These are phyloP conservation scores for Thecophora atra DNA, from an alignment of 2,888 invertebrate genomes.

Conservation along the genomic window DNA sequence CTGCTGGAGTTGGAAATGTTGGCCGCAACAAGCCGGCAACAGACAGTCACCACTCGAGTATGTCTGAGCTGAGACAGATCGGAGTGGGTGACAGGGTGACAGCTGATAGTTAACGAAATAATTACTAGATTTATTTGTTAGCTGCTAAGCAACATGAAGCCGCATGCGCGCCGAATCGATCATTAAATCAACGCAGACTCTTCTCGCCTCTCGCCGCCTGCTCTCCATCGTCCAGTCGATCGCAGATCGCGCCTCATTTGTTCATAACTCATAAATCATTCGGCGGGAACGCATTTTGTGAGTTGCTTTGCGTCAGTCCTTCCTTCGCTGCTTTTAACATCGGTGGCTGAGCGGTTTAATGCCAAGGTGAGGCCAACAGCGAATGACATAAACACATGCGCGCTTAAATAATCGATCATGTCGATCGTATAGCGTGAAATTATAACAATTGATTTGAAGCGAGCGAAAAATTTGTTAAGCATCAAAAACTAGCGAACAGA, in stretches of 20 bases:
- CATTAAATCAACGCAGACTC: constrained; percentile 18
- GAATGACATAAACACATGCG: constrained; percentile 18
- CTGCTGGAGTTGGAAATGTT: not conserved
- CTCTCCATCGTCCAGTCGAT: not conserved
- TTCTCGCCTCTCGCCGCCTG: not conserved
- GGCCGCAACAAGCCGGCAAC: not conserved
- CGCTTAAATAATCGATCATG: constrained; percentile 34
- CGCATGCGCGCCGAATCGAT: constrained; percentile 12
- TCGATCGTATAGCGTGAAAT: constrained; percentile 7
- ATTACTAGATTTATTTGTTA: constrained; percentile 34
- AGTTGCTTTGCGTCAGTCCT: not conserved
- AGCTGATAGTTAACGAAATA: constrained; percentile 35
- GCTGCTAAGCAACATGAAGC: constrained; percentile 13
- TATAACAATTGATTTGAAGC: constrained; percentile 25
- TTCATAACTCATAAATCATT: constrained; percentile 32
- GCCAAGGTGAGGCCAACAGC: constrained; percentile 35
- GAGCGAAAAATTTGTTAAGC: not conserved
- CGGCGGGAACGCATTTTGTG: not conserved
- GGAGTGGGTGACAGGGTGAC: constrained; percentile 31
- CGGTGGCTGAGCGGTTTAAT: constrained; percentile 28
- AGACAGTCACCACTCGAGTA: not conserved
- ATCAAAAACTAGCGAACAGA: constrained; percentile 7
- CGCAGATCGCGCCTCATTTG: constrained; percentile 10
- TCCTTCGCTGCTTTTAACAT: not conserved
- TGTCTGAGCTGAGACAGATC: constrained; percentile 11